Evolutionary conservation across 2,888 invertebrate genomes (phyloP), one percentile per base, ranked within the genome.

Genomic region (Chrysopilus asiliformis): DNA sequence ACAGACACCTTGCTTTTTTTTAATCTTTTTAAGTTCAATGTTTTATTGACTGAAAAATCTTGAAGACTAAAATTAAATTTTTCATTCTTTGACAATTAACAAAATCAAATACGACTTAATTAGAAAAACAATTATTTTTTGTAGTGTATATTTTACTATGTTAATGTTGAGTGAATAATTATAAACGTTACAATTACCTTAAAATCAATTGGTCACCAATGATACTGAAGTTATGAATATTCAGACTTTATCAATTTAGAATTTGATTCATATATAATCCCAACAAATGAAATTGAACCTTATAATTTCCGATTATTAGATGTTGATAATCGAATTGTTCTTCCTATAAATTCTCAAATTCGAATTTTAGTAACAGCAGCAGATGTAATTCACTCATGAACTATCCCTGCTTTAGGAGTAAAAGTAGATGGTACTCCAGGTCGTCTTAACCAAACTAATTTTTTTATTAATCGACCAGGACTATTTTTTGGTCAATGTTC

Each of bases 401-500:
- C 76, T 31, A 46, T 77, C 0, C 74, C 75, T 0, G 59, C 70
- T 0, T 49, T 76, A 64, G 74, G 74, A 1, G 63, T 76, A 33
- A 77, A 77, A 66, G 64, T 75, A 46, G 76, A 77, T 61, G 72
- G 72, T 14, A 70, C 71, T 0, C 76, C 75, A 0, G 75, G 76
- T 0, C 74, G 76, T 28, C 47, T 76, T 57, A 76, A 76, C 49
- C 74, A 76, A 74, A 67, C 64, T 53, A 70, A 64, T 49, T 70
- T 79, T 57, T 64, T 65, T 49, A 67, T 71, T 49, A 74, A 70
- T 45, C 72, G 72, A 3, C 67, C 75, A 1, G 78, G 79, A 28
- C 49, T 79, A 55, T 76, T 69, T 60, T 81, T 64, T 61, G 79
- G 80, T 0, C 79, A 82, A 72, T 83, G 81, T 57, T 82, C 80